phyloP scores from a whole-genome alignment of 2,113 vertebrate species.

The Nesoenas mayeri region DNA sequence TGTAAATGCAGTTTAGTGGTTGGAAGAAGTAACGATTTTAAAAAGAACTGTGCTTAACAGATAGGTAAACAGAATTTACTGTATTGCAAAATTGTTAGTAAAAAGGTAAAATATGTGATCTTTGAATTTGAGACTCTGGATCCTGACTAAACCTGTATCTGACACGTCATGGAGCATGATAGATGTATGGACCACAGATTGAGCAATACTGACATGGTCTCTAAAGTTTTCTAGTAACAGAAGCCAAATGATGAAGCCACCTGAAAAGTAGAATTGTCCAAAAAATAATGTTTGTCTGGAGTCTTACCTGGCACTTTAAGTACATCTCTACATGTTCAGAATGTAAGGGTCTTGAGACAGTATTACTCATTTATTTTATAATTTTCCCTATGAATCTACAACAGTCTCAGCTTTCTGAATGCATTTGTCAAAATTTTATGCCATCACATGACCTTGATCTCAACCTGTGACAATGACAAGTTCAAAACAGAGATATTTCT shows the following conservation, averaged over 20 bases:
- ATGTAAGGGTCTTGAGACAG: neutral
- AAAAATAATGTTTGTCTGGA: neutral
- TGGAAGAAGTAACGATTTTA: neutral
- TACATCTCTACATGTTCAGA: neutral
- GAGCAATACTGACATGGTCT: neutral
- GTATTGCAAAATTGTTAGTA: neutral
- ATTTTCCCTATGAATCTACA: neutral
- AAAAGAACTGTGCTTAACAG: neutral
- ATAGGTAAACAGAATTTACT: neutral
- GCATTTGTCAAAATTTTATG: neutral
- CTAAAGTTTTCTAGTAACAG: neutral
- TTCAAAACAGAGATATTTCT: neutral
- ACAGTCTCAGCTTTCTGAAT: neutral
- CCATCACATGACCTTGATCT: neutral
- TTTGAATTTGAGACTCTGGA: neutral
- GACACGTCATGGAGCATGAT: neutral
- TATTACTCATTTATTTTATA: neutral
- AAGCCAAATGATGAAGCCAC: neutral
- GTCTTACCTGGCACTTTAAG: neutral
- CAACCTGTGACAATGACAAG: neutral
- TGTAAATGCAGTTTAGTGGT: neutral
- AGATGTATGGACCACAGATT: fast-evolving
- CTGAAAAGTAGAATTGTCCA: neutral
- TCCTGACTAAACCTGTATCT: neutral
- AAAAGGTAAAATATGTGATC: neutral